Conservation (phyloP, 2,113 vertebrate species). For the Pimephales promelas region DNA sequence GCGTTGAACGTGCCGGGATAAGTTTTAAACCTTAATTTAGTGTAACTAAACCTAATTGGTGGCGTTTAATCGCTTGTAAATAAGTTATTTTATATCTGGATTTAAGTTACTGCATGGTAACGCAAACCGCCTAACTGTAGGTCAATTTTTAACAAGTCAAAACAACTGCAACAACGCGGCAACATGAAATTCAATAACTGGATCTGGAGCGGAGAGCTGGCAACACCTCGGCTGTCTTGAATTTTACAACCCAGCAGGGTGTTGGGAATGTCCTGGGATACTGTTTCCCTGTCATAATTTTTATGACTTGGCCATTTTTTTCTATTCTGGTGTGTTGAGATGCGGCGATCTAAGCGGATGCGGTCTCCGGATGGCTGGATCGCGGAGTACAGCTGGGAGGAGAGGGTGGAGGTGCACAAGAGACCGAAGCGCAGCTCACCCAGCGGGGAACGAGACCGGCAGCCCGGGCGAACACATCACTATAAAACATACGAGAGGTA, state of each 20-base stretch:
- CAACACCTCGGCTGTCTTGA: constrained; percentile 59
- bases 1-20: background rate
- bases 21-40: background rate
- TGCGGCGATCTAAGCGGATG: constrained; percentile 78
- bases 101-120: background rate
- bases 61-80: background rate
- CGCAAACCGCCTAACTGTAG: background rate
- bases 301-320: constrained; percentile 62
- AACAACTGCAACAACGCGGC: constrained; percentile 15
- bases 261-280: constrained; percentile 64
- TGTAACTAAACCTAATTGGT: background rate
- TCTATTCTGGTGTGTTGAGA: constrained; percentile 68
- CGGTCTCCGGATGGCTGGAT: constrained; percentile 72
- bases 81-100: background rate
- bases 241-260: constrained; percentile 60
- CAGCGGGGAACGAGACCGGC: constrained; percentile 75
- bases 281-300: constrained; percentile 63
- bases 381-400: constrained; percentile 75
- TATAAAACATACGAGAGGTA: constrained; percentile 80
- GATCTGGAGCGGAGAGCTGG: background rate
- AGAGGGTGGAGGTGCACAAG: constrained; percentile 72
- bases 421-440: constrained; percentile 74
- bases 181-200: constrained; percentile 8
- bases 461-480: constrained; percentile 68
- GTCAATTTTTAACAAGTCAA: constrained; percentile 6